A percentile compares a stretch with the other conserved stretches of the same genome.
Evolutionary conservation across 1,140 invertebrate genomes (phyloP).

Genomic region (Magallana gigas): DNA sequence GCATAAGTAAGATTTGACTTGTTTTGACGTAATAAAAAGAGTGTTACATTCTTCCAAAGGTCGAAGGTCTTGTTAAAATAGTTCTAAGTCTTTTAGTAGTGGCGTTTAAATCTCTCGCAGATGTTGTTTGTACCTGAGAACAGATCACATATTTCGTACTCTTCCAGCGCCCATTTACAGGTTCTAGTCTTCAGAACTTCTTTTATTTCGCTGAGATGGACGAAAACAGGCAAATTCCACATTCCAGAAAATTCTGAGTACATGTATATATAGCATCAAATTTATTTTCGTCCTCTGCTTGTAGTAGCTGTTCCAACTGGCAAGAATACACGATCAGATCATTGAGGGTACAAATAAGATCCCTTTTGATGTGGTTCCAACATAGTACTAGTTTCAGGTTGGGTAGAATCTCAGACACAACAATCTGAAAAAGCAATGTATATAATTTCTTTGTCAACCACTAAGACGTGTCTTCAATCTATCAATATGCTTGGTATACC

Average conservation of each 20-base stretch:
- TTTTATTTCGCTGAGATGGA: neutral
- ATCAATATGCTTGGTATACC: too few relatives aligned
- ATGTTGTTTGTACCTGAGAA: slow-evolving; percentile 58
- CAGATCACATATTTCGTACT: slow-evolving; percentile 38
- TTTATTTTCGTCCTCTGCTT: neutral
- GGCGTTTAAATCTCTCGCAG: slow-evolving; percentile 42
- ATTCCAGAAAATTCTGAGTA: neutral
- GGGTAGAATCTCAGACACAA: too few relatives aligned
- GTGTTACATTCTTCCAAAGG: too few relatives aligned
- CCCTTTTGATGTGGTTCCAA: too few relatives aligned
- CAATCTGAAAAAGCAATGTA: too few relatives aligned
- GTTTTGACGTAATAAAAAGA: too few relatives aligned
- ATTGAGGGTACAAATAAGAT: too few relatives aligned
- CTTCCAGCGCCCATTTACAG: neutral
- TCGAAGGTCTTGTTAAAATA: too few relatives aligned
- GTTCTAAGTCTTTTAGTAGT: slow-evolving; percentile 21
- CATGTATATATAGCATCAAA: neutral
- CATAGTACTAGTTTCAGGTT: too few relatives aligned
- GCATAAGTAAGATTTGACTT: too few relatives aligned
- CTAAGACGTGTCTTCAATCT: too few relatives aligned
- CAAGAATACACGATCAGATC: neutral
- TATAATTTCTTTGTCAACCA: too few relatives aligned
- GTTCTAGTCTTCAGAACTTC: neutral
- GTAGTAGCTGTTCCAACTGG: neutral
- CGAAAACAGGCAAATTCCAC: neutral